Base-by-base conservation (phyloP, 30 jellyfish, hydroid and myxozoan genomes). In the Cassiopea xamachana region DNA sequence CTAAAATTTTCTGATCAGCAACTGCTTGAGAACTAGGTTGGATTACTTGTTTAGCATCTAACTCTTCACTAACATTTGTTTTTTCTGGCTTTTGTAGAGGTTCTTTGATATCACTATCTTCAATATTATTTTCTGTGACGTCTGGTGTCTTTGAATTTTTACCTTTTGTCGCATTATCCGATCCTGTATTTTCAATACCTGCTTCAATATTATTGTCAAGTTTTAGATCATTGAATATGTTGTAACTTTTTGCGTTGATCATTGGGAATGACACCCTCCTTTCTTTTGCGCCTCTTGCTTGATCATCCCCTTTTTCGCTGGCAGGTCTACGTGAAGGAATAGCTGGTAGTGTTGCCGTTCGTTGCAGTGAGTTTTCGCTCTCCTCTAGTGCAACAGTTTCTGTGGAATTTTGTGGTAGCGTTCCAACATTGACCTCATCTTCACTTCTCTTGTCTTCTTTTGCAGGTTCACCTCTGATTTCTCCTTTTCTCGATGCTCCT, bases 221-320 rank as follows among this genome's bases (percentile, higher is more conserved):
- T 48, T 70, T 69, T 49, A 72, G 14, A 17, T 61, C 27, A 69
- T 84, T 85, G 10, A 80, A 84, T 1, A 73, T 60, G 1, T 48
- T 19, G 48, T 50, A 2, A 19, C 71, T 48, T 4, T 18, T 43
- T 69, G 45, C 17, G 15, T 70, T 84, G 12, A 84, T 84, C 12
- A 84, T 55, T 59, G 92, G 92, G 27, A 84, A 46, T 1, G 92
- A 84, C 1, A 27, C 10, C 62, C 78, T 84, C 50, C 85, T 16
- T 47, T 46, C 84, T 4, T 4, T 71, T 71, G 7, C n/a, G 27
- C 7, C 15, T 19, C 39, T 71, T 12, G 49, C 7, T 75, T 17
- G 39, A 2, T 46, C 93, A 60, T 13, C 14, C 1, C 82, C 43
- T 69, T 46, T 82, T 69, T 73, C 75, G 7, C 60, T 72, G 17